Base-by-base conservation (phyloP, 2,113 vertebrate genomes). In the Sporophila hypoxantha region DNA sequence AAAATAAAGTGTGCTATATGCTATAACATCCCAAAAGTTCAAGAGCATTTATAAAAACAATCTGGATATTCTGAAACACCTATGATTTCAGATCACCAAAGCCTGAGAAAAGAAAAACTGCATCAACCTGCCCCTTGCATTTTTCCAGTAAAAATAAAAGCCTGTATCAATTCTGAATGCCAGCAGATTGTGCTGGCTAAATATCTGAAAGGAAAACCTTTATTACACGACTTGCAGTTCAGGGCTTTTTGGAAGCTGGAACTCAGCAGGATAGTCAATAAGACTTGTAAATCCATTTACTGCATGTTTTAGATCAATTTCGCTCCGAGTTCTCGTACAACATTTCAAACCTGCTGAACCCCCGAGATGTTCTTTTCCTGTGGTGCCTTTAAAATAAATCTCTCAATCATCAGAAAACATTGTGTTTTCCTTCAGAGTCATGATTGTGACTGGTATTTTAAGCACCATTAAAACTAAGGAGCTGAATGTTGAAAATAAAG, bases 301-400 rank as follows among this genome's bases (percentile, higher is more conserved):
- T 82, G 32, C 46, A 64, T 88, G 50, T 80, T 91, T 91, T 73
- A 93, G 61, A 92, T 90, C 71, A 60, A 87, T 94, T 91, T 93
- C 68, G 59, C 69, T 78, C 47, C 67, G 52, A 79, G 29, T 80
- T 85, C 77, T 89, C 88, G 67, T 61, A 61, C 61, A 91, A 57
- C 12, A 68, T 57, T 91, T 80, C 57, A 85, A 85, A 90, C 44
- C 21, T 84, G 32, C 49, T 59, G 67, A 93, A 85, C 14, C 8
- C 27, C 53, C 12, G 39, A 86, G 85, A 82, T 1, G 3, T 85
- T 57, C 8, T 84, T 89, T 57, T 86, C 73, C 50, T 52, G n/a
- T 53, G 26, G 42, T 49, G 29, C 22, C 36, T 79, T 76, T 85
- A 75, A 53, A 93, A 90, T 60, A 88, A 92, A 88, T 7, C 62